These are phyloP conservation scores for Drosophila kambysellisi DNA, from an alignment of 2,888 invertebrate species.

Conservation along the genomic window DNA sequence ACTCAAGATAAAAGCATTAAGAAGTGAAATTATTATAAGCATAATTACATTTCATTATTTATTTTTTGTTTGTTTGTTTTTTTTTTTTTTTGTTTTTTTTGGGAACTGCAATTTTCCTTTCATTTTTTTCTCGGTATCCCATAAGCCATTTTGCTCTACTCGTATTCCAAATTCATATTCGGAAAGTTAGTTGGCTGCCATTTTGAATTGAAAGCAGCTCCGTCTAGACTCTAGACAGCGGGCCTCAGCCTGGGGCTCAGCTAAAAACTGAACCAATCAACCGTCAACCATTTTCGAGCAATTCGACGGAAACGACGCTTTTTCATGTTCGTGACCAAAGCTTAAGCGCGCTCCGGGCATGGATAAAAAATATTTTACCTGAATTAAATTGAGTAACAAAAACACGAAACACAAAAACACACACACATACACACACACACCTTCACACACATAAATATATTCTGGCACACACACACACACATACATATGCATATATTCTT, in stretches of 20 bases:
- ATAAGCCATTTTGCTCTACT: slow-evolving; percentile 11
- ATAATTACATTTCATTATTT: slow-evolving; percentile 34
- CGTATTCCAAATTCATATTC: slow-evolving; percentile 21
- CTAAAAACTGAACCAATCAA: slow-evolving; percentile 76
- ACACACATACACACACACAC: slow-evolving; percentile 11
- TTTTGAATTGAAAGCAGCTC: slow-evolving; percentile 58
- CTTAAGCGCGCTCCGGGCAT: slow-evolving; percentile 53
- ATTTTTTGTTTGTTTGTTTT: background rate
- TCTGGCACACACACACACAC: slow-evolving; percentile 3
- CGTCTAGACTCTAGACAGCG: slow-evolving; percentile 60
- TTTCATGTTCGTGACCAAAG: slow-evolving; percentile 79
- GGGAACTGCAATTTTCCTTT: slow-evolving; percentile 35
- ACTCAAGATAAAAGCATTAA: slow-evolving; percentile 60
- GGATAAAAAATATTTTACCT: slow-evolving; percentile 76
- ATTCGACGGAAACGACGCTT: slow-evolving; percentile 76
- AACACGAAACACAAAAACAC: slow-evolving; percentile 66
- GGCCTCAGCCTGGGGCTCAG: slow-evolving; percentile 31
- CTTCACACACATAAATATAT: background rate
- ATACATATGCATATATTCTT: background rate
- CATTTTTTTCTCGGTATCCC: background rate
- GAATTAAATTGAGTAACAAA: slow-evolving; percentile 83
- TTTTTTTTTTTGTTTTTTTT: background rate
- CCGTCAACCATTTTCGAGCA: slow-evolving; percentile 76
- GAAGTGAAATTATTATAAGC: slow-evolving; percentile 42
- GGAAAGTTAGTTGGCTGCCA: slow-evolving; percentile 54